Percentiles rank a stretch among this genome's conserved stretches.
phyloP scores from a whole-genome alignment of 2,888 invertebrate genomes.

The Lasioglossum malachurum region DNA sequence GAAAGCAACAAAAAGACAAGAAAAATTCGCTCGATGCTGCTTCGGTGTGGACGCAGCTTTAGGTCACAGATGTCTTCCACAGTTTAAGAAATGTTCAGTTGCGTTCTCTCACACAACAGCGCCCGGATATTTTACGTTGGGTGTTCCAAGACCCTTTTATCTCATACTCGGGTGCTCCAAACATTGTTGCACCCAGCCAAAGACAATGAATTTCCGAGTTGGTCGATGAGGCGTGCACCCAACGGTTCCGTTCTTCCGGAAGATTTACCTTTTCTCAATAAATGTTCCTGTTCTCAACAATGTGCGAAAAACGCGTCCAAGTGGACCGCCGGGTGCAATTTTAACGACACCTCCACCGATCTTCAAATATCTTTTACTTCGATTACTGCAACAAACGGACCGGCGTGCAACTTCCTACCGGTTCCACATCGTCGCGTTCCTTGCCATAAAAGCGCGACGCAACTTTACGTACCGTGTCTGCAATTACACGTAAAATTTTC shows the following conservation, averaged over 20 bases:
- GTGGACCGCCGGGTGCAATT: not conserved
- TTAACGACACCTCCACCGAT: conserved; percentile 4
- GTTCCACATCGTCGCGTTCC: conserved; percentile 19
- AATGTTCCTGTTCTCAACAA: not conserved
- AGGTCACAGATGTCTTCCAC: not conserved
- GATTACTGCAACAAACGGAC: conserved; percentile 37
- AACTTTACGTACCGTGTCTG: conserved; percentile 2
- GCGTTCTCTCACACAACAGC: not conserved
- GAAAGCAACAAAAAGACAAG: not conserved
- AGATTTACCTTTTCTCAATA: conserved; percentile 20
- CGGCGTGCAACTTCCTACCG: not conserved
- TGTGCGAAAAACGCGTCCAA: conserved; percentile 5
- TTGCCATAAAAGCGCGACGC: not conserved
- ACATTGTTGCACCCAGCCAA: not conserved
- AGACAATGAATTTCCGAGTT: conserved; percentile 26
- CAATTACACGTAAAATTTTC: conserved; percentile 19
- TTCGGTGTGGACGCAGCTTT: not conserved
- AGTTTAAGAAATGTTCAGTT: not conserved
- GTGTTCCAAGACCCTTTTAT: not conserved
- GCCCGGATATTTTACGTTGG: not conserved
- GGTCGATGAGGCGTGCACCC: conserved; percentile 3
- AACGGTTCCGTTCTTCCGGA: conserved; percentile 10
- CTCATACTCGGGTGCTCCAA: not conserved
- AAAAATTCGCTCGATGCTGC: not conserved
- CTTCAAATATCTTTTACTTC: conserved; percentile 23